Percentiles rank a stretch among this genome's conserved stretches.
phyloP scores from a whole-genome alignment of 2,797 vertebrate species.

The Rhinatrema bivittatum region DNA sequence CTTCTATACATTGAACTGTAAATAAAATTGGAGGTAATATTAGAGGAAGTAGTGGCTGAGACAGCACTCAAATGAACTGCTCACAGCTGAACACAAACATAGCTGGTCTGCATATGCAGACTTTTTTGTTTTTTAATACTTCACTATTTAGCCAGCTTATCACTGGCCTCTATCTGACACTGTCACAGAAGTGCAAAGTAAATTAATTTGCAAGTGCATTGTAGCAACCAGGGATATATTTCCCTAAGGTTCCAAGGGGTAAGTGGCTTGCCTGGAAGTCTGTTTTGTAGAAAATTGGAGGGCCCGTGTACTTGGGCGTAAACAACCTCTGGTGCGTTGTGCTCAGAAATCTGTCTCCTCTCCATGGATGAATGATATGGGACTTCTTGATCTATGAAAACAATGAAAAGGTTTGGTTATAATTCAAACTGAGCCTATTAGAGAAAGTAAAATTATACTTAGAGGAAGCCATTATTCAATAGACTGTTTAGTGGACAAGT shows the following conservation, averaged over 20 bases:
- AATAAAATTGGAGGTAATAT: background rate
- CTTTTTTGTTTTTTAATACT: no score
- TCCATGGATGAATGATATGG: slow-evolving; percentile 5
- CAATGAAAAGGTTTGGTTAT: no score
- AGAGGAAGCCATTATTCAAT: no score
- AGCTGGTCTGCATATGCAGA: background rate
- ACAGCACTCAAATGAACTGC: accelerated
- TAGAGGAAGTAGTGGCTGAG: background rate
- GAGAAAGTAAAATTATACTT: no score
- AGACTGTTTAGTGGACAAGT: no score
- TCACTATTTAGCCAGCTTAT: no score
- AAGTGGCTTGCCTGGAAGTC: slow-evolving; percentile 4
- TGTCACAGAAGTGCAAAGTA: background rate
- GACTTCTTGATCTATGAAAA: slow-evolving; percentile 24
- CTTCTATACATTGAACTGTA: no score
- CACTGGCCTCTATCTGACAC: no score
- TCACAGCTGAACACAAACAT: no score
- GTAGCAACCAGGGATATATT: background rate
- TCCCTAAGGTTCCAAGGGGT: slow-evolving; percentile 8
- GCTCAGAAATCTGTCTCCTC: slow-evolving; percentile 12
- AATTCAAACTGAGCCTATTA: no score
- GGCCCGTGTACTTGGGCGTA: background rate
- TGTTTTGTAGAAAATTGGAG: background rate
- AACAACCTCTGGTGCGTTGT: slow-evolving; percentile 21
- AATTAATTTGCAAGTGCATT: accelerated